Evolutionary conservation across 2,113 vertebrate genomes (phyloP).

Genomic region (Tretioscincus oriximinensis): DNA sequence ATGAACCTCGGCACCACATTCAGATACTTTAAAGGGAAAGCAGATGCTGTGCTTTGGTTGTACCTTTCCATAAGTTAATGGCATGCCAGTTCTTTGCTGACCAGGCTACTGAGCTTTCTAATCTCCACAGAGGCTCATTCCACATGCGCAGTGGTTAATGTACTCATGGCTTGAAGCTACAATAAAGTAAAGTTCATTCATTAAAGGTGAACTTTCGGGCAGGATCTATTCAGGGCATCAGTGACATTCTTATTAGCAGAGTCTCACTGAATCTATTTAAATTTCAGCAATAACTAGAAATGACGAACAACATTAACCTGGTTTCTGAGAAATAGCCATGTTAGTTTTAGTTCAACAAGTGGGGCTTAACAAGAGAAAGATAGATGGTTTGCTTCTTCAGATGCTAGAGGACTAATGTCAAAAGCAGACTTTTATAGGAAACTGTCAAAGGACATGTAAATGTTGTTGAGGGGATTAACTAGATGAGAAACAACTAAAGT

Average conservation of each 20-base stretch:
- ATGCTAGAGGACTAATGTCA: too few species aligned
- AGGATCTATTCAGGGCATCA: too few species aligned
- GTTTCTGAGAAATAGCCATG: too few species aligned
- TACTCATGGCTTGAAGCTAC: background rate
- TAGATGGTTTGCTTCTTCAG: too few species aligned
- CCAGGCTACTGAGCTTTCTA: background rate
- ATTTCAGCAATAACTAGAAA: background rate
- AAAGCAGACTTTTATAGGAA: too few species aligned
- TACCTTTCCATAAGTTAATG: background rate
- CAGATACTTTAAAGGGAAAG: background rate
- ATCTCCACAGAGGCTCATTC: background rate
- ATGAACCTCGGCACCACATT: too few species aligned
- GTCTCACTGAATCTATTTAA: background rate
- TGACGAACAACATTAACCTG: background rate
- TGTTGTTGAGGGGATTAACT: too few species aligned
- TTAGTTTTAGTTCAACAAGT: too few species aligned
- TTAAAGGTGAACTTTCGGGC: background rate
- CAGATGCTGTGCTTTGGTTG: background rate
- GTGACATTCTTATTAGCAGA: background rate
- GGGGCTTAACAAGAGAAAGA: too few species aligned
- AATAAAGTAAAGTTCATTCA: background rate
- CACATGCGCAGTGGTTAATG: background rate
- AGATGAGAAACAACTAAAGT: too few species aligned
- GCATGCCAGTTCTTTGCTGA: background rate
- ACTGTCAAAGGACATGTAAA: too few species aligned